These are phyloP conservation scores for Pocillopora grandis DNA, from an alignment of 92 coral and sea anemone genomes.

Conservation along the genomic window DNA sequence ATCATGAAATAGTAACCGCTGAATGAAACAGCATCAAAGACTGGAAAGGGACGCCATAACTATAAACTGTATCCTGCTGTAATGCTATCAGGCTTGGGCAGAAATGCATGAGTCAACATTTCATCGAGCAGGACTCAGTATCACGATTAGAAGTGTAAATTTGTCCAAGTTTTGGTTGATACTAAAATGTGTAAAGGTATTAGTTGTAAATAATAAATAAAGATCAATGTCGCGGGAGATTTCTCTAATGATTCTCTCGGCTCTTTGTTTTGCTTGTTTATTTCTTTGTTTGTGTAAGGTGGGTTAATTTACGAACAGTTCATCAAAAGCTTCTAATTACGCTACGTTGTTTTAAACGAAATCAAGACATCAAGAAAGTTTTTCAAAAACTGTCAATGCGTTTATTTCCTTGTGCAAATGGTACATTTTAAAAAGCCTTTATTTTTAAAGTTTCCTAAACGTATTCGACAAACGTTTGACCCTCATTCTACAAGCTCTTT, in stretches of 20 bases:
- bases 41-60: not conserved
- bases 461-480: no score
- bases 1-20: not conserved
- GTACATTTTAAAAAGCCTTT: not conserved
- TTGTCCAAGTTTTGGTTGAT: conserved; percentile 1
- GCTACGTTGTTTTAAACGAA: not conserved
- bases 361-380: not conserved
- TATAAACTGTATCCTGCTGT: not conserved
- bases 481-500: no score
- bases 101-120: not conserved
- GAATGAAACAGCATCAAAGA: no score
- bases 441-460: no score
- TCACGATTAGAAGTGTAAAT: not conserved
- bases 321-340: no score
- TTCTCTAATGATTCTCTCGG: not conserved
- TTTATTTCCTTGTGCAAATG: not conserved
- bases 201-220: conserved; percentile 3
- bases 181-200: not conserved
- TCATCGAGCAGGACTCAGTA: not conserved
- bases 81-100: not conserved
- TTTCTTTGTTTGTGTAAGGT: not conserved
- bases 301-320: not conserved
- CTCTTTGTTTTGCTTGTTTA: not conserved
- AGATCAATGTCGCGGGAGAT: no score
- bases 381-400: not conserved